A percentile compares a stretch with the other conserved stretches of the same genome.
These are phyloP conservation scores for Ambastaia sidthimunki DNA, from an alignment of 2,797 vertebrate genomes.

Conservation along the genomic window DNA sequence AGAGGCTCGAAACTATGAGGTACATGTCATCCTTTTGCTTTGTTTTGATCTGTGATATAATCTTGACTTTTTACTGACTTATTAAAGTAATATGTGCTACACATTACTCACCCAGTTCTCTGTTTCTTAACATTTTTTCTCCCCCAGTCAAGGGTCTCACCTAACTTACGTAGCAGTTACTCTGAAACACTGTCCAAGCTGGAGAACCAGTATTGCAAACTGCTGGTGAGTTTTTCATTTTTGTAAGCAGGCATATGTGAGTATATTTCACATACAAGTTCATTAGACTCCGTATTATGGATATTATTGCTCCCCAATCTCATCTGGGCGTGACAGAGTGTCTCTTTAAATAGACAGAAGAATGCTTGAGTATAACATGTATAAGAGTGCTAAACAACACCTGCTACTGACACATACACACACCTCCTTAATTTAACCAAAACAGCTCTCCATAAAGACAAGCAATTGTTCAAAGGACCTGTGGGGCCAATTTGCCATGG, in stretches of 20 bases:
- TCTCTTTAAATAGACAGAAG: slow-evolving; percentile 18
- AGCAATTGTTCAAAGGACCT: slow-evolving; percentile 11
- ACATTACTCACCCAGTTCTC: neutral
- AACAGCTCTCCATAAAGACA: slow-evolving; percentile 17
- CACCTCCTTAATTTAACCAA: slow-evolving; percentile 8
- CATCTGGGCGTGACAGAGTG: slow-evolving; percentile 60
- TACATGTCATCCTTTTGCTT: slow-evolving; percentile 53
- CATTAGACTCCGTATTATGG: slow-evolving; percentile 13
- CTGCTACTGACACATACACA: slow-evolving; percentile 49
- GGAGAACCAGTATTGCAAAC: slow-evolving; percentile 95
- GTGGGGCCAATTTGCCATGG: neutral
- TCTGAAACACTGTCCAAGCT: slow-evolving; percentile 91
- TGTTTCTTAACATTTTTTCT: slow-evolving; percentile 14
- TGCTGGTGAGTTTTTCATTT: slow-evolving; percentile 84
- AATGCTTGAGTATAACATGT: slow-evolving; percentile 31
- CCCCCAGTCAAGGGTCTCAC: slow-evolving; percentile 88
- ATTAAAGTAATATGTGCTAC: no score
- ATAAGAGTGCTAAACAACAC: slow-evolving; percentile 41
- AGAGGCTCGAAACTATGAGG: slow-evolving; percentile 90
- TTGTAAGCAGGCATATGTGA: slow-evolving; percentile 5
- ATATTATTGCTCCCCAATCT: slow-evolving; percentile 59
- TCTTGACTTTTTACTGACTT: no score
- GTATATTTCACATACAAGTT: slow-evolving; percentile 14
- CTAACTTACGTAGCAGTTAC: slow-evolving; percentile 90
- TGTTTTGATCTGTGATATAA: neutral